Evolutionary conservation across 2,888 invertebrate genomes (phyloP).

Genomic region (Tanaodytes sp.): DNA sequence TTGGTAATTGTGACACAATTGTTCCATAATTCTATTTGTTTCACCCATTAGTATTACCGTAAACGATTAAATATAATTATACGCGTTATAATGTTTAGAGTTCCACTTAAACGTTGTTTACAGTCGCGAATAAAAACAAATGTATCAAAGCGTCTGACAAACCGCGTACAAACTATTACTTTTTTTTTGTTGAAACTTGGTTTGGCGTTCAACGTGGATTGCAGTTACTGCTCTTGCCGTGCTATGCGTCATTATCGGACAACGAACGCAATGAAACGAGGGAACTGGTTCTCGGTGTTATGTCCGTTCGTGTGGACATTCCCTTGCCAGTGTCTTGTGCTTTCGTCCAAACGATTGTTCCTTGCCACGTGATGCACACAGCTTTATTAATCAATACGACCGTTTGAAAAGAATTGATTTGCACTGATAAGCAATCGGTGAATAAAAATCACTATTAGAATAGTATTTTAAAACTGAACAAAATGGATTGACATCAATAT

Average conservation of each 20-base stretch:
- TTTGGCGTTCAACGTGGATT: slow-evolving; percentile 40
- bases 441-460: background rate
- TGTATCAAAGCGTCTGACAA: too few species aligned
- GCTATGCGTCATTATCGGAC: slow-evolving; percentile 73
- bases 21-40: too few species aligned
- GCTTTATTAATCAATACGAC: slow-evolving; percentile 31
- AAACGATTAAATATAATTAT: too few species aligned
- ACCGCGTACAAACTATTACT: too few species aligned
- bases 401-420: slow-evolving; percentile 14
- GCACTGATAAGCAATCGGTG: background rate
- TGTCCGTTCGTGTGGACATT: slow-evolving; percentile 61
- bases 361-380: slow-evolving; percentile 47
- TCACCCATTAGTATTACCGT: too few species aligned
- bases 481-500: too few species aligned
- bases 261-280: slow-evolving; percentile 74
- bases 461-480: background rate
- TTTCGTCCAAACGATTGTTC: slow-evolving; percentile 57
- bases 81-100: too few species aligned
- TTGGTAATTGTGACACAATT: too few species aligned
- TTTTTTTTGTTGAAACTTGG: too few species aligned
- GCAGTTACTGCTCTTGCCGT: slow-evolving; percentile 58
- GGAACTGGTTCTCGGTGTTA: slow-evolving; percentile 72
- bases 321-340: slow-evolving; percentile 46
- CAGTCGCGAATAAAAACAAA: too few species aligned
- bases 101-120: too few species aligned